Base-by-base conservation (phyloP, 1,140 invertebrate species). In the Sarcophaga peregrina region DNA sequence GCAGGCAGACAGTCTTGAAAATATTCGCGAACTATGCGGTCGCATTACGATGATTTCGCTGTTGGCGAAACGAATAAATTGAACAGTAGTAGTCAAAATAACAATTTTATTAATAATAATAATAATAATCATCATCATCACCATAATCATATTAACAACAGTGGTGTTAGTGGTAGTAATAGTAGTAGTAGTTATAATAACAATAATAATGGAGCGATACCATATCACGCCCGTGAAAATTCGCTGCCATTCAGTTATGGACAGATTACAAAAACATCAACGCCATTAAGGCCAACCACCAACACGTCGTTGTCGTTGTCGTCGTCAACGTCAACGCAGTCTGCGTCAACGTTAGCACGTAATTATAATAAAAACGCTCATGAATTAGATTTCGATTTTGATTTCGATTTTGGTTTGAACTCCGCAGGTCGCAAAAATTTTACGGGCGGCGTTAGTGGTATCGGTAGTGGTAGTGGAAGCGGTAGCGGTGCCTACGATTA, bases 221-320 rank as follows among this genome's bases (percentile, higher is more conserved):
- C 95, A 8, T 96, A 96, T 91, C 95, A 96, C 92, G 95, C 95
- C 52, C 91, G 95, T 78, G 93, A 94, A 85, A 94, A 95, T 86
- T 94, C 94, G 82, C 91, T 94, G 83, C 95, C 95, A n/a, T 96
- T 96, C 88, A 94, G 94, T 73, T 96, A 96, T 90, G 94, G 94
- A 45, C 83, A 85, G 76, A 89, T 88, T 75, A 87, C 85, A 84
- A 89, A 87, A 85, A 85, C 88, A 20, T 85, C 88, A 45, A 89
- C 88, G 25, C 85, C 86, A 83, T 83, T 89, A 82, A 73, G 83
- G 47, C 75, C 75, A 52, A 78, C 75, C 73, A 45, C 8, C 74
- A 76, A 48, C 45, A 75, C 73, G n/a, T 3, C 9, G 17, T 5
- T 45, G 25, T 45, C n/a, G 88, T 87, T 52, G n/a, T 3, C 9